Evolutionary conservation across 2,888 invertebrate species (phyloP).

Genomic region (Tenthredo amoena): DNA sequence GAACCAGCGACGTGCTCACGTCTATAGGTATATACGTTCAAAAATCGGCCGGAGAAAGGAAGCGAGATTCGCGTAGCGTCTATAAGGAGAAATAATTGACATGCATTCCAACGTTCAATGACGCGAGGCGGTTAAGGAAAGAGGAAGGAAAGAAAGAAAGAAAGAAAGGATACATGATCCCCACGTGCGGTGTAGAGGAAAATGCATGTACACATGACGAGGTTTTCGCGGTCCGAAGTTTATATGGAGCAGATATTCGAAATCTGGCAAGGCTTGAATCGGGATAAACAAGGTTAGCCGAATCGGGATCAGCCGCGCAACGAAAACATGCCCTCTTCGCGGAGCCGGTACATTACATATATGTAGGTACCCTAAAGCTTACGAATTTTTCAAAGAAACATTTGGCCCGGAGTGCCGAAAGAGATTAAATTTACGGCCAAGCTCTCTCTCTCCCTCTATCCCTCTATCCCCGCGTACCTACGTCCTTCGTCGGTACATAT

Average conservation of each 20-base stretch:
- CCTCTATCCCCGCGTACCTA: neutral
- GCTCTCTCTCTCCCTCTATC: neutral
- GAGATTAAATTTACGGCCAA: slow-evolving; percentile 23
- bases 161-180: too few relatives aligned
- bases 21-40: too few relatives aligned
- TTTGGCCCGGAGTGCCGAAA: slow-evolving; percentile 19
- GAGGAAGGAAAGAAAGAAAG: too few relatives aligned
- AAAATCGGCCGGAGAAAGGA: too few relatives aligned
- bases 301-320: neutral
- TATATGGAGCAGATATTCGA: neutral
- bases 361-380: neutral
- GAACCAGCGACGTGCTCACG: too few relatives aligned
- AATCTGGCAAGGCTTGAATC: slow-evolving; percentile 5
- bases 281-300: slow-evolving; percentile 25
- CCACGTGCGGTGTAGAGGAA: neutral
- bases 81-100: too few relatives aligned
- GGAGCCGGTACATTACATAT: too few relatives aligned
- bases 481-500: neutral
- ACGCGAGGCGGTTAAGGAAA: too few relatives aligned
- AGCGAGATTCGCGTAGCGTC: too few relatives aligned
- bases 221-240: neutral
- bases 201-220: neutral
- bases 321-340: slow-evolving; percentile 13
- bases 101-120: too few relatives aligned
- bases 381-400: slow-evolving; percentile 35